Conservation (phyloP, 2,888 invertebrate species). For the Omphaloscelis lunosa region DNA sequence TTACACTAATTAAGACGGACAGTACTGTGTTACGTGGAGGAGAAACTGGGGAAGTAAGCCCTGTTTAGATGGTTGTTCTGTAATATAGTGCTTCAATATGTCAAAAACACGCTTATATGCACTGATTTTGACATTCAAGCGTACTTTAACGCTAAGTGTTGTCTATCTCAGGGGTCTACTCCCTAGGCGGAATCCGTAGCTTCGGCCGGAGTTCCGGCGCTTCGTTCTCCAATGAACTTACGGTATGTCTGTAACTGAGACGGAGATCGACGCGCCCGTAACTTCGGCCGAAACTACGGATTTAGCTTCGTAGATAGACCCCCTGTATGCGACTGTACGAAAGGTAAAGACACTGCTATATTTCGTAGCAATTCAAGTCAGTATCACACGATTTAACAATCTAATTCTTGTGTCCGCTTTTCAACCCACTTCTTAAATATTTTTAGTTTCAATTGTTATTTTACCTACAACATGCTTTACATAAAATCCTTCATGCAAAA, state of each 20-base stretch:
- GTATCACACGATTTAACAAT: background rate
- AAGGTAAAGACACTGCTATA: background rate
- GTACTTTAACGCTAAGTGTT: background rate
- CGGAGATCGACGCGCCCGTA: too few relatives aligned
- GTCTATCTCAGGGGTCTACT: too few relatives aligned
- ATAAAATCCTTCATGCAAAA: background rate
- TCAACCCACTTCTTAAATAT: background rate
- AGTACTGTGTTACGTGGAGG: conserved; percentile 27
- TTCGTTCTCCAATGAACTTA: too few relatives aligned
- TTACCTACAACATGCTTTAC: background rate
- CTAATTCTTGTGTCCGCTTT: background rate
- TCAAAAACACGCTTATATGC: background rate
- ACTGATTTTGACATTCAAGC: background rate
- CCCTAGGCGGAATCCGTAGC: too few relatives aligned
- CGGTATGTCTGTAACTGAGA: too few relatives aligned
- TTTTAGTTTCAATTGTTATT: background rate
- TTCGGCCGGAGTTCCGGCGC: too few relatives aligned
- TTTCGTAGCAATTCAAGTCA: background rate
- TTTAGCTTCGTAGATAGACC: too few relatives aligned
- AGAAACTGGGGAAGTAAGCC: conserved; percentile 9
- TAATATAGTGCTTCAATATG: background rate
- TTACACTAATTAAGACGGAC: conserved; percentile 75
- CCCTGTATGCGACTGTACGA: background rate
- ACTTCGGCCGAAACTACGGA: too few relatives aligned
- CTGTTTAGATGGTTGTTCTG: background rate